These are phyloP conservation scores for Coracias cyanogaster DNA, from an alignment of 2,797 vertebrate species.

Conservation along the genomic window DNA sequence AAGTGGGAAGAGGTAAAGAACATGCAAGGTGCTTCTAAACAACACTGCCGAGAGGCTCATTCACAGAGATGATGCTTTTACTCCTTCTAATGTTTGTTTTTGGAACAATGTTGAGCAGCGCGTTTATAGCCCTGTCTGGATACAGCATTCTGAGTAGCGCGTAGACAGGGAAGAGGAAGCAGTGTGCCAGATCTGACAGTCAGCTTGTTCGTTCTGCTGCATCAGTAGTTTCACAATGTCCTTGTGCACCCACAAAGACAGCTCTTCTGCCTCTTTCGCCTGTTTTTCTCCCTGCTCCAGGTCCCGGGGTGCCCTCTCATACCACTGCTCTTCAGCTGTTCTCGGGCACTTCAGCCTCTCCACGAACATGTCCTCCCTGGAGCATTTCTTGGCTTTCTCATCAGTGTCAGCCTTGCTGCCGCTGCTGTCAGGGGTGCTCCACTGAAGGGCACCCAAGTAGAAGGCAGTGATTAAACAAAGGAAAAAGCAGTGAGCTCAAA, in stretches of 20 bases:
- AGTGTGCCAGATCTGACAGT: neutral
- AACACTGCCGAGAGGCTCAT: neutral
- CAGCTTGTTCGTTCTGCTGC: neutral
- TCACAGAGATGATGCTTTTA: neutral
- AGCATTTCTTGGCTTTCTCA: neutral
- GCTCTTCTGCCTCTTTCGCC: neutral
- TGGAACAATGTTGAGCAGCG: neutral
- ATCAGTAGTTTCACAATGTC: neutral
- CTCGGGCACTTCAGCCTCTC: neutral
- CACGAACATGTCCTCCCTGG: neutral
- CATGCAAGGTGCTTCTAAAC: neutral
- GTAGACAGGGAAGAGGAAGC: neutral
- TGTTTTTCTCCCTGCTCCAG: neutral
- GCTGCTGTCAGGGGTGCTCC: neutral
- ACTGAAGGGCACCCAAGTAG: neutral
- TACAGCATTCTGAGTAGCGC: fast-evolving
- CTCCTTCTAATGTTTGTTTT: neutral
- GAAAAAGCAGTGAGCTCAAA: neutral
- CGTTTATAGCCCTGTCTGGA: neutral
- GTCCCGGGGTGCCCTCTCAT: neutral
- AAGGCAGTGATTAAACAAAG: neutral
- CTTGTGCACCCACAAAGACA: neutral
- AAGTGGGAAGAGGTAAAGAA: neutral
- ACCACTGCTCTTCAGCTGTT: neutral
- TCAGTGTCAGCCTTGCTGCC: neutral